These are phyloP conservation scores for Lepidothrix coronata DNA, from an alignment of 2,113 vertebrate species.

Conservation along the genomic window DNA sequence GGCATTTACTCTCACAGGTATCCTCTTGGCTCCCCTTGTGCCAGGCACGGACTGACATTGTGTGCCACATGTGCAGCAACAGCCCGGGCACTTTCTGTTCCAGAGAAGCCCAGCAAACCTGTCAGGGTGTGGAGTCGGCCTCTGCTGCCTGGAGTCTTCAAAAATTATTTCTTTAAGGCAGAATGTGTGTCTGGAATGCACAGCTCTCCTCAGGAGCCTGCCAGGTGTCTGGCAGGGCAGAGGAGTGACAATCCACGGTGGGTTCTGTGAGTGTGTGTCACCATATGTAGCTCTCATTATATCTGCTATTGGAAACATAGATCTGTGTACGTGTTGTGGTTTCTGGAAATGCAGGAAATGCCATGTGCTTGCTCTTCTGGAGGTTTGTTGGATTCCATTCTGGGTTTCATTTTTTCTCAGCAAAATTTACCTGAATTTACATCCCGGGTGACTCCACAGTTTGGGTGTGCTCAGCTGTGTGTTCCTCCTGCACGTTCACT, in stretches of 20 bases:
- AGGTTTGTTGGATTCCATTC: background rate
- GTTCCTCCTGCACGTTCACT: background rate
- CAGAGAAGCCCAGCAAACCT: background rate
- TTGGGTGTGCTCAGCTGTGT: background rate
- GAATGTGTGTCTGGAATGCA: background rate
- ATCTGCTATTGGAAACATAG: background rate
- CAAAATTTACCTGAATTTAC: background rate
- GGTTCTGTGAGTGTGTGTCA: background rate
- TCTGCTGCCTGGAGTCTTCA: background rate
- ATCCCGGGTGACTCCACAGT: fast-evolving
- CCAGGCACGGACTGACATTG: background rate
- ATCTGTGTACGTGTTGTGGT: background rate
- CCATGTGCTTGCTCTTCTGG: background rate
- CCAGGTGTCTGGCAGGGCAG: background rate
- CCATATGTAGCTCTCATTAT: background rate
- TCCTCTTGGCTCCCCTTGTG: background rate
- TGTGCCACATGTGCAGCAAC: fast-evolving
- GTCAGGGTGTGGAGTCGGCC: background rate
- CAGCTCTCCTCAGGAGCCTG: background rate
- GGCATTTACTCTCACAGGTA: background rate
- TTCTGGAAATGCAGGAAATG: background rate
- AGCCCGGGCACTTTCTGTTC: background rate
- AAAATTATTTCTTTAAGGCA: background rate
- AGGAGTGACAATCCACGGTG: background rate
- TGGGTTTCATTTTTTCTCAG: background rate